These are phyloP conservation scores for Meghimatium bilineatum DNA, from an alignment of 2,888 invertebrate genomes.

Conservation along the genomic window DNA sequence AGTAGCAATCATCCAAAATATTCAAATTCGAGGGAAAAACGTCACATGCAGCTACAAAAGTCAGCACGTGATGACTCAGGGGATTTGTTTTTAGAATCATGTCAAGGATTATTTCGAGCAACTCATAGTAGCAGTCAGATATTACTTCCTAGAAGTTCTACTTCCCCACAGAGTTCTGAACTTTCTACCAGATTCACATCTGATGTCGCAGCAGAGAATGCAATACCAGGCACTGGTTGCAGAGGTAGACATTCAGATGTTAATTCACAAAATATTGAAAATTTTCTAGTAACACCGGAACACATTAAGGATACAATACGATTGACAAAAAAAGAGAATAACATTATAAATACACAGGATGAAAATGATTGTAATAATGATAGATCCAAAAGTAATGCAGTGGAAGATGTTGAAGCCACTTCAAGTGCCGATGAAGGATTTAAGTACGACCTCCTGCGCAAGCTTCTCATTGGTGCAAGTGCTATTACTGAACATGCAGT, in stretches of 20 bases:
- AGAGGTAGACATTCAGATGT: background rate
- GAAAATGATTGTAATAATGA: background rate
- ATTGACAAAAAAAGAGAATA: background rate
- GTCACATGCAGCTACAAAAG: background rate
- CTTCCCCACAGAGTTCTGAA: background rate
- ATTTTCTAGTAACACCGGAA: constrained; percentile 19
- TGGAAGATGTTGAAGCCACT: background rate
- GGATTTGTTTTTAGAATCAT: background rate
- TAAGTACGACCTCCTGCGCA: constrained; percentile 20
- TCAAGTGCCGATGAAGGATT: background rate
- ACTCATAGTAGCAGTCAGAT: background rate
- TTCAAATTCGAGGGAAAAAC: constrained; percentile 1
- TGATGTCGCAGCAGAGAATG: background rate
- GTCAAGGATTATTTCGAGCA: background rate
- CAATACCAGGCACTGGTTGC: background rate
- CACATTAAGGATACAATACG: too few species aligned
- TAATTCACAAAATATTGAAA: constrained; percentile 13
- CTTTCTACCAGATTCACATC: background rate
- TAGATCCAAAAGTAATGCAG: background rate
- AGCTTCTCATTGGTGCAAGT: constrained; percentile 13
- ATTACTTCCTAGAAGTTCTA: background rate
- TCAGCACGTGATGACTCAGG: background rate
- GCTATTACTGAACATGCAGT: background rate
- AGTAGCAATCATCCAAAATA: background rate
- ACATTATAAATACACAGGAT: background rate